Evolutionary conservation across 2,888 invertebrate genomes (phyloP), one percentile per base, ranked within the genome.

Genomic region (Aelia acuminata): DNA sequence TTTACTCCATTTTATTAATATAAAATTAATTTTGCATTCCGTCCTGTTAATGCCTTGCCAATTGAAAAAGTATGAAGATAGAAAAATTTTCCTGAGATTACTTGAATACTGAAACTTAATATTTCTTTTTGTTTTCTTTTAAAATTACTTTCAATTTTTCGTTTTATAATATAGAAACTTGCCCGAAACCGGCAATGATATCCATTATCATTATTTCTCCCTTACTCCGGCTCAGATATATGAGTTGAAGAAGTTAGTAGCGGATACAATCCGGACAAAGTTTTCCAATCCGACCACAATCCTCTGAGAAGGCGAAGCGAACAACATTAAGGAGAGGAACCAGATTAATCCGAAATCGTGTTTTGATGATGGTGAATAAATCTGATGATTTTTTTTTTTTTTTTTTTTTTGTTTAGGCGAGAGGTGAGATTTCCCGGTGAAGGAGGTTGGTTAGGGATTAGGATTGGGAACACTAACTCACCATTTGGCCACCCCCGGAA

Each of bases 221-320:
- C 11, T 80, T 70, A n/a, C 39, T 39, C 43, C 43, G 20, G 75
- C 39, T 39, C 10, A n/a, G 22, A n/a, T 80, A 80, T 39, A 80
- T 80, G 43, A 80, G 80, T 43, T 80, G 39, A 80, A 80, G 80
- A 80, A 80, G 5, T 80, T 80, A n/a, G 13, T 11, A 13, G 3
- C 80, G 80, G 43, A 47, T 39, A 43, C 35, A n/a, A 20, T 80
- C 13, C 80, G 43, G 10, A 5, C 18, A n/a, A 80, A 80, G 80
- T 80, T 80, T 80, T 80, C 80, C 80, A 80, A 80, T 80, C 80
- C 43, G 80, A 80, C 80, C 80, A 5, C 80, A n/a, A 47, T 4
- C 43, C 75, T 35, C 22, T 18, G 20, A 75, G 75, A 39, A 35
- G 8, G 13, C 15, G 35, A 8, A 26, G 20, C 70, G 18, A 18